These are phyloP conservation scores for Dusona sp. DNA, from an alignment of 2,888 invertebrate genomes.

Conservation along the genomic window DNA sequence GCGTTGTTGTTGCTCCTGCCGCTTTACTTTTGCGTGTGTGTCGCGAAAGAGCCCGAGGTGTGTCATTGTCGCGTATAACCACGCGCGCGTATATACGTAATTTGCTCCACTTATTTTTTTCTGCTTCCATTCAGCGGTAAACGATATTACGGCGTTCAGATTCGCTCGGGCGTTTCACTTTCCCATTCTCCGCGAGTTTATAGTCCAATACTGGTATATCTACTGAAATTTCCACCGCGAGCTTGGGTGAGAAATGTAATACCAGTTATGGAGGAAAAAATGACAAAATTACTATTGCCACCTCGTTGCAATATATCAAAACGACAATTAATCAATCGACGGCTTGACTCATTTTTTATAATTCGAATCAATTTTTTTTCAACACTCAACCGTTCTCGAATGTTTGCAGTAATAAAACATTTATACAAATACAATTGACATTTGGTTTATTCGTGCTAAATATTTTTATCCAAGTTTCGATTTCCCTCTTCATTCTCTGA, in stretches of 20 bases:
- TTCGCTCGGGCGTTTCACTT: slow-evolving; percentile 53
- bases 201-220: not conserved
- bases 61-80: slow-evolving; percentile 75
- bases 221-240: slow-evolving; percentile 17
- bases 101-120: slow-evolving; percentile 76
- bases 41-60: slow-evolving; percentile 75
- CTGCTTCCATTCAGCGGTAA: slow-evolving; percentile 47
- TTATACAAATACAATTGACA: not conserved
- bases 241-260: slow-evolving; percentile 4
- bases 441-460: slow-evolving; percentile 1
- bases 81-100: slow-evolving; percentile 69
- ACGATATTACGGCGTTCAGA: slow-evolving; percentile 53
- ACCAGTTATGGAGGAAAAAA: slow-evolving; percentile 19
- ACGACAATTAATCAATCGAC: slow-evolving; percentile 31
- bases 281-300: slow-evolving; percentile 17
- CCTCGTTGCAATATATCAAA: slow-evolving; percentile 33
- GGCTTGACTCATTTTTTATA: not conserved
- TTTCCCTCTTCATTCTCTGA: slow-evolving; percentile 29
- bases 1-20: slow-evolving; percentile 49
- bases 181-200: slow-evolving; percentile 38
- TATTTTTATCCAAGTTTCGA: not conserved
- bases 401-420: not conserved
- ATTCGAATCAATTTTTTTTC: slow-evolving; percentile 25
- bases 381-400: not conserved
- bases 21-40: slow-evolving; percentile 60